Conservation (phyloP, 2,888 invertebrate species). For the Drosophila falleni region DNA sequence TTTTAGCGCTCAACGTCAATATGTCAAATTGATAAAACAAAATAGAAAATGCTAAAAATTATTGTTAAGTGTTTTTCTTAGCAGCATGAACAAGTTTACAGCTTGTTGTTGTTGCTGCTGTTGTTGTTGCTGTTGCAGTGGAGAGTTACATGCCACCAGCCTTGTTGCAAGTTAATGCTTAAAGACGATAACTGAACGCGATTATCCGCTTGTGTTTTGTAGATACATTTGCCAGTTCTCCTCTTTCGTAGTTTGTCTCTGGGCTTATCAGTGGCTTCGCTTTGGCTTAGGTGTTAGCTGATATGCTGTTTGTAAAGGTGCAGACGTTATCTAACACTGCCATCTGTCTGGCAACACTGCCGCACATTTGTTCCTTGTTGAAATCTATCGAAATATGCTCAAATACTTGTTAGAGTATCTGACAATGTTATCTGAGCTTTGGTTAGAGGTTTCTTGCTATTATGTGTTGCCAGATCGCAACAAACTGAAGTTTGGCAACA, state of each 20-base stretch:
- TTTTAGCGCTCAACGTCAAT: slow-evolving; percentile 82
- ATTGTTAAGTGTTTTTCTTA: slow-evolving; percentile 69
- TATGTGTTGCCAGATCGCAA: not conserved
- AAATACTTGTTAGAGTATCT: not conserved
- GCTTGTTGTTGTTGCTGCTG: not conserved
- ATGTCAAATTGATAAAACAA: slow-evolving; percentile 82
- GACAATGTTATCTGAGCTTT: slow-evolving; percentile 4
- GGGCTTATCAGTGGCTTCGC: slow-evolving; percentile 46
- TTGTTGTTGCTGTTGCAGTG: slow-evolving; percentile 12
- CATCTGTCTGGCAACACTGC: slow-evolving; percentile 39
- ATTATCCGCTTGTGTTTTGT: slow-evolving; percentile 48
- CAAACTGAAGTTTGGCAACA: slow-evolving; percentile 7
- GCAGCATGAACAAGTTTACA: slow-evolving; percentile 8
- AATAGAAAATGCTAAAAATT: slow-evolving; percentile 53
- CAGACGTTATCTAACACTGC: slow-evolving; percentile 43
- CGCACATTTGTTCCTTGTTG: slow-evolving; percentile 4
- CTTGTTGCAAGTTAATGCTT: slow-evolving; percentile 32
- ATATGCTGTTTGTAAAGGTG: slow-evolving; percentile 27
- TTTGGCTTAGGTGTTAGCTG: slow-evolving; percentile 56
- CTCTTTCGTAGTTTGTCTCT: not conserved
- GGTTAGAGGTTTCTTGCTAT: not conserved
- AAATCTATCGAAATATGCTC: not conserved
- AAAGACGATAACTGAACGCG: slow-evolving; percentile 41
- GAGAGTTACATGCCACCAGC: slow-evolving; percentile 16
- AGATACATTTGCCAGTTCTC: slow-evolving; percentile 27